Conservation (phyloP, 2,888 invertebrate species). For the Eupelmus urozonus region DNA sequence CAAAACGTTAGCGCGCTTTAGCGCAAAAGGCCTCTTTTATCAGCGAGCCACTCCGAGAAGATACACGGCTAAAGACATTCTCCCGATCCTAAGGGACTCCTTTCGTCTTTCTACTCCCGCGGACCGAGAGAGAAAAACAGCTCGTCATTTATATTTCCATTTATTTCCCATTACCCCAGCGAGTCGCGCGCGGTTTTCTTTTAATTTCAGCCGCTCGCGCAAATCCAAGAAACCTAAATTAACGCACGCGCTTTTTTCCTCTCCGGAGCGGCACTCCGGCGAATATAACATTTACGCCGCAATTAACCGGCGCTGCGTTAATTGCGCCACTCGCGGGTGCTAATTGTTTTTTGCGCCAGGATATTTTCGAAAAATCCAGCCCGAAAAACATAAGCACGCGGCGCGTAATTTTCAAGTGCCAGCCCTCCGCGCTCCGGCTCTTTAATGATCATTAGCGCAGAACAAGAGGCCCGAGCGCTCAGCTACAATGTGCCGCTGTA, state of each 20-base stretch:
- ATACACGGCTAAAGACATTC: no score
- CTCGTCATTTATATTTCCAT: not conserved
- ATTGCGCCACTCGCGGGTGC: not conserved
- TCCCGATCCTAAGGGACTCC: no score
- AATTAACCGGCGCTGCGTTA: not conserved
- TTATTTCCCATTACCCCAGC: not conserved
- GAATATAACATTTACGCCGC: not conserved
- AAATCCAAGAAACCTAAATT: not conserved
- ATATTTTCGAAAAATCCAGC: not conserved
- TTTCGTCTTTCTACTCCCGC: no score
- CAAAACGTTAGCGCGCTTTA: no score
- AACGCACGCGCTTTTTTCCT: not conserved
- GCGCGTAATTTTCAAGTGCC: not conserved
- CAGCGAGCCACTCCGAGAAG: no score
- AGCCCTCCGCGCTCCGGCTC: conserved; percentile 13
- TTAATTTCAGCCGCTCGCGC: not conserved
- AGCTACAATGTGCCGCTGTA: conserved; percentile 26
- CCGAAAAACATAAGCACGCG: not conserved
- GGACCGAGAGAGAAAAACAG: not conserved
- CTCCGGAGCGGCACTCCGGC: not conserved
- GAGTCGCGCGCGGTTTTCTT: no score
- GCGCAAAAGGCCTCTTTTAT: no score
- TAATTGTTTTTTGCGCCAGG: not conserved
- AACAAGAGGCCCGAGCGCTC: conserved; percentile 43
- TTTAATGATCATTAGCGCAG: conserved; percentile 65